phyloP scores from a whole-genome alignment of 2,797 vertebrate species.

The Pseudochaenichthys georgianus region DNA sequence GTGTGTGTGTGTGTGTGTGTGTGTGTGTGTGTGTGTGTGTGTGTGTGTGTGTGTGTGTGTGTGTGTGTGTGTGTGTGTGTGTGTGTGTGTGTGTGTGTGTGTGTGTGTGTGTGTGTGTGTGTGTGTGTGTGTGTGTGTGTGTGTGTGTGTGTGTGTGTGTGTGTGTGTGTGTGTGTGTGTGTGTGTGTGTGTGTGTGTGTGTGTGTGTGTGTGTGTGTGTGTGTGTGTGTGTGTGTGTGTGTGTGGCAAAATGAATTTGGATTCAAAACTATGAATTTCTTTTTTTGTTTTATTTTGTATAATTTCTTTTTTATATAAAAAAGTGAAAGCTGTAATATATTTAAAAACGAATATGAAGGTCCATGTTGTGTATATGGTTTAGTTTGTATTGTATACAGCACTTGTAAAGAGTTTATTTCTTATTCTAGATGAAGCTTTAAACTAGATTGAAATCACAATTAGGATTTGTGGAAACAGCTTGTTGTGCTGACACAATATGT shows the following conservation, averaged over 20 bases:
- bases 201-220: neutral
- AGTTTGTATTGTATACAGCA: slow-evolving; percentile 54
- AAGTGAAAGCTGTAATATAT: slow-evolving; percentile 72
- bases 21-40: slow-evolving; percentile 7
- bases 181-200: slow-evolving; percentile 7
- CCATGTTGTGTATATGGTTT: slow-evolving; percentile 56
- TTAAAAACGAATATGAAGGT: slow-evolving; percentile 44
- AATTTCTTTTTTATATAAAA: slow-evolving; percentile 57
- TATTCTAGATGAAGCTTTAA: slow-evolving; percentile 25
- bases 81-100: neutral
- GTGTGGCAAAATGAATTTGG: slow-evolving; percentile 48
- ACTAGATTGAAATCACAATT: slow-evolving; percentile 23
- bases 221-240: neutral
- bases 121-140: too few species aligned
- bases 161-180: neutral
- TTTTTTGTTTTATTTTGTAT: slow-evolving; percentile 55
- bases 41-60: neutral
- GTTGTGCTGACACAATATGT: slow-evolving; percentile 65
- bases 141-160: neutral
- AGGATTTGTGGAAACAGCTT: slow-evolving; percentile 40
- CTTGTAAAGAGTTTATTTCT: slow-evolving; percentile 38
- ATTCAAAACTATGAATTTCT: slow-evolving; percentile 37
- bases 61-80: slow-evolving; percentile 1
- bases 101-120: neutral
- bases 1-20: slow-evolving; percentile 1